phyloP scores from a whole-genome alignment of 2,113 vertebrate species.

The Cinclus cinclus region DNA sequence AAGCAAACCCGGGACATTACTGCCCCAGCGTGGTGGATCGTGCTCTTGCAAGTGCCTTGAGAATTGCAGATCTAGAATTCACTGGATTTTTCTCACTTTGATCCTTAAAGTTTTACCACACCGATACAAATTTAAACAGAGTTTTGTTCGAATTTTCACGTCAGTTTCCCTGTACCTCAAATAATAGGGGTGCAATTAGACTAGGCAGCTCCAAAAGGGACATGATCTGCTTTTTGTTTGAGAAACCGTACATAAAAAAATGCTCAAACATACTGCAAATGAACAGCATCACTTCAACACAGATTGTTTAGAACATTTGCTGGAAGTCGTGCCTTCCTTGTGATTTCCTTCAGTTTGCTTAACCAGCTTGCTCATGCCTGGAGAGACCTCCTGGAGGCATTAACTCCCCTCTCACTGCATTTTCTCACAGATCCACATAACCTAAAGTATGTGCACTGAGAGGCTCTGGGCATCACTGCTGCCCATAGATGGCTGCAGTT shows the following conservation, averaged over 20 bases:
- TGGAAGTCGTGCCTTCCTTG: background rate
- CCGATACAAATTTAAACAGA: background rate
- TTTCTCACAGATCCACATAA: background rate
- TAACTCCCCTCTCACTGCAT: background rate
- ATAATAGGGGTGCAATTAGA: background rate
- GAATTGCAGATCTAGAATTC: background rate
- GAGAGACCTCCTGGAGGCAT: background rate
- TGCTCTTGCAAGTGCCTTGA: background rate
- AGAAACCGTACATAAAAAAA: background rate
- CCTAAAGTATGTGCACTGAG: background rate
- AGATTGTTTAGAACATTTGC: background rate
- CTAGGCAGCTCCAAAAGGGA: background rate
- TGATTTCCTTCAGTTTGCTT: background rate
- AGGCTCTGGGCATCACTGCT: background rate
- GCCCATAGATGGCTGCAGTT: background rate
- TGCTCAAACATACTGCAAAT: background rate
- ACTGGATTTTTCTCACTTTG: background rate
- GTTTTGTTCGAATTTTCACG: background rate
- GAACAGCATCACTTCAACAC: background rate
- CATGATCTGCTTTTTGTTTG: background rate
- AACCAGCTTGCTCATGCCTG: too few species aligned
- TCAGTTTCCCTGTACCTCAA: background rate
- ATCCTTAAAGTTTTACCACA: background rate
- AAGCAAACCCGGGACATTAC: background rate
- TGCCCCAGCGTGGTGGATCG: constrained; percentile 5